phyloP scores from a whole-genome alignment of 2,797 vertebrate genomes.

The Sylvia borin region DNA sequence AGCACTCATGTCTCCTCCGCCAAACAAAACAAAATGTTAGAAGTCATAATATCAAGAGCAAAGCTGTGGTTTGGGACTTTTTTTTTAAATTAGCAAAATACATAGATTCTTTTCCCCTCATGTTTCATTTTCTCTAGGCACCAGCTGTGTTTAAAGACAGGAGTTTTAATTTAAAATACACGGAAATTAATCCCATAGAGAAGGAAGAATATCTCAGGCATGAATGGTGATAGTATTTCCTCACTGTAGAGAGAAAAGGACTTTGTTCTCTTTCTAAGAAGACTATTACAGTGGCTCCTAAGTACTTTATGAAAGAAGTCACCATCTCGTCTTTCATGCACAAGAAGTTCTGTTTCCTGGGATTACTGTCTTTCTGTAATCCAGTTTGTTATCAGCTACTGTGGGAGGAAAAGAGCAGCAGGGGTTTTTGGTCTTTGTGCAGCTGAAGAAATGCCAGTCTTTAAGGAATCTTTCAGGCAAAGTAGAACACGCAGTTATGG shows the following conservation, averaged over 20 bases:
- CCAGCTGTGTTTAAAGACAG: conserved; percentile 14
- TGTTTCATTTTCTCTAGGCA: conserved; percentile 7
- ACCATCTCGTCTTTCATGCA: neutral
- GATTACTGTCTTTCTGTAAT: conserved; percentile 9
- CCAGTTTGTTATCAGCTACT: neutral
- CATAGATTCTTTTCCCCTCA: neutral
- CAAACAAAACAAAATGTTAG: neutral
- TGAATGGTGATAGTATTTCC: conserved; percentile 32
- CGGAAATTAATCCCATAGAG: conserved; percentile 33
- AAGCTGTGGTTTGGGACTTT: neutral
- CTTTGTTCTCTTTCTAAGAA: conserved; percentile 1
- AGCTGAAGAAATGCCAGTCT: neutral
- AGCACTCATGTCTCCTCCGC: neutral
- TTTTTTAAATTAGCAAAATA: neutral
- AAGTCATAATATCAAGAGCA: neutral
- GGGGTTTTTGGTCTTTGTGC: neutral
- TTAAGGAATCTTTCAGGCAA: neutral
- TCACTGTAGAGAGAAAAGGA: neutral
- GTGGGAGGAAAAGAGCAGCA: neutral
- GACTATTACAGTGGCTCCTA: neutral
- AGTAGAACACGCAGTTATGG: neutral
- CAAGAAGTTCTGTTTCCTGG: neutral
- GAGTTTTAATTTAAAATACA: conserved; percentile 38
- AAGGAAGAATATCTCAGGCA: neutral
- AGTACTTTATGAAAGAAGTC: conserved; percentile 17